Evolutionary conservation across 2,797 vertebrate genomes (phyloP), one percentile per base, ranked within the genome.

Genomic region (Lepilemur septentrionalis): DNA sequence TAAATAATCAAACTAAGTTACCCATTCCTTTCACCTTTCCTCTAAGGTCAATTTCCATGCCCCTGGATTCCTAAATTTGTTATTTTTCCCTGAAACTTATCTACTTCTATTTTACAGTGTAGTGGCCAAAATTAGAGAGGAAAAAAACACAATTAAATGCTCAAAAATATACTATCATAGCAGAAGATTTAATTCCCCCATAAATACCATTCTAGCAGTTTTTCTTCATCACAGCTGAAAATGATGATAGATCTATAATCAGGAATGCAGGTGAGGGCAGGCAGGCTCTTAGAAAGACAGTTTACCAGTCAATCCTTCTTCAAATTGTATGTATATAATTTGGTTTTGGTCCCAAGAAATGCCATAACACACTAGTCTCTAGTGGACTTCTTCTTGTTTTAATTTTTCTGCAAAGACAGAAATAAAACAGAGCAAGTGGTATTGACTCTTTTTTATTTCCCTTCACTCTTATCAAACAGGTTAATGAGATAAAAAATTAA

Each of bases 371-470:
- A 69, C 11, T 52, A 46, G 11, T 35, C 67, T 69, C 41, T 73
- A 20, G 35, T 32, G 22, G 9, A 61, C n/a, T n/a, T 88, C 35
- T 38, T 88, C 43, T 17, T 69, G 80, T 94, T 82, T 41, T 35
- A 81, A 72, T 4, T 59, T 86, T 73, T 88, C 48, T 87, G 22
- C 55, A 92, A 94, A 73, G 61, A 89, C 22, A 94, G 52, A 89
- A 48, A 59, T 76, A 59, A 96, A 95, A 52, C 7, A 76, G 6
- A 73, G 28, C 25, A 90, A 46, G 7, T 61, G 3, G 10, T 65
- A 25, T 80, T 87, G 0, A 41, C 10, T 90, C 67, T 41, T 78
- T 50, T 55, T 23, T 69, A 82, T 69, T 76, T 91, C 11, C 28
- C 22, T 81, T 81, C 30, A 59, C 6, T 76, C n/a, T 0, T 41